Evolutionary conservation across 2,113 vertebrate species (phyloP), one percentile per base, ranked within the genome.

Genomic region (Pantherophis guttatus): DNA sequence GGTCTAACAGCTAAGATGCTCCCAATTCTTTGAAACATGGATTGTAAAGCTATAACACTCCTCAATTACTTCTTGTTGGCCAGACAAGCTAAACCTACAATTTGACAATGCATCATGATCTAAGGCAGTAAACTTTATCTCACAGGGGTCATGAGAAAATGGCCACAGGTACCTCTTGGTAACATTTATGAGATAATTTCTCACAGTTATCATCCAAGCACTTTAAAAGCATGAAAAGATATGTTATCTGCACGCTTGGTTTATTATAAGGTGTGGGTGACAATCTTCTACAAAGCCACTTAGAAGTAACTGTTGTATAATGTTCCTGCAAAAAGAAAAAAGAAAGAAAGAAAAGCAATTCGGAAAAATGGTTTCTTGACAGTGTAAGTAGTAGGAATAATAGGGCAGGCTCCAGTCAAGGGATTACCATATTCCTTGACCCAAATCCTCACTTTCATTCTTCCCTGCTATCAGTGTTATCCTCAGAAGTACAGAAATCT

Each of bases 181-280:
- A 97, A 98, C 97, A 96, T 95, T 94, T 92, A 91, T 95, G 93
- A 96, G 96, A 97, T 98, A 97, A 97, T 98, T 97, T 97, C 97
- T 98, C 97, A 98, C 97, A 98, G 97, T 97, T 98, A 98, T 98
- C 98, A 97, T 96, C 97, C 95, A 93, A 96, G 97, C 97, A 96
- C 96, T 29, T 33, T 97, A 97, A 97, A 97, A 93, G 98, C 97
- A 96, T 96, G 94, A 97, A 96, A 95, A 97, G 97, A 97, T 96
- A 96, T 1, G 70, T 97, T 98, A 98, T 97, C 97, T 97, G 93
- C 24, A 54, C 96, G 96, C 96, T 97, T 95, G 26, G 90, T 97
- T 98, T 97, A 97, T 95, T 96, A 97, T 95, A 98, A 97, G 95
- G 85, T 96, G 96, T 65, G 94, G 96, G 97, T 96, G 97, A 97